A percentile compares a stretch with the other conserved stretches of the same genome.
phyloP scores from a whole-genome alignment of 1,140 invertebrate species.

The Drosophila micromelanica region DNA sequence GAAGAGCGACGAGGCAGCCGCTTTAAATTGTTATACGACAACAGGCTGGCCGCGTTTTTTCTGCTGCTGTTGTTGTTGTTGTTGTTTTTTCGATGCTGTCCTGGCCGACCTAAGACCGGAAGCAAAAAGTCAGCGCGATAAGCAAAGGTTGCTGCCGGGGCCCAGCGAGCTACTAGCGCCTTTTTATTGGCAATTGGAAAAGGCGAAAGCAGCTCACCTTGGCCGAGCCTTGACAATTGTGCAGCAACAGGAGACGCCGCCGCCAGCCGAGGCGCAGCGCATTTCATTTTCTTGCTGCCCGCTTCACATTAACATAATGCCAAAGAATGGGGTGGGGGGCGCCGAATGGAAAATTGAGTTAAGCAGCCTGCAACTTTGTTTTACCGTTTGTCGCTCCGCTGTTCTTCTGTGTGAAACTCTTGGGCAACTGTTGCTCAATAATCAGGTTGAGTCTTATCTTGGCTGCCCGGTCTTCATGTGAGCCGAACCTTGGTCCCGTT shows the following conservation, averaged over 20 bases:
- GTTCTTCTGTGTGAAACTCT: slow-evolving; percentile 25
- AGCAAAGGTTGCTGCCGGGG: slow-evolving; percentile 44
- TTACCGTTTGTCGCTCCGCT: slow-evolving; percentile 14
- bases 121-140: slow-evolving; percentile 78
- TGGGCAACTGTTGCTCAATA: slow-evolving; percentile 65
- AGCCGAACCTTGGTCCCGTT: background rate
- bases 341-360: slow-evolving; percentile 61
- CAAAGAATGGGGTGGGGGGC: slow-evolving; percentile 28
- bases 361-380: slow-evolving; percentile 39
- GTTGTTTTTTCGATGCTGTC: background rate
- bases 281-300: slow-evolving; percentile 4
- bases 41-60: background rate
- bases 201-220: slow-evolving; percentile 38
- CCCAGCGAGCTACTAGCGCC: slow-evolving; percentile 52
- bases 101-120: slow-evolving; percentile 64
- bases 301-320: slow-evolving; percentile 64
- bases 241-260: slow-evolving; percentile 54
- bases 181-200: slow-evolving; percentile 58
- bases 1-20: slow-evolving; percentile 43
- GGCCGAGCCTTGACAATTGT: slow-evolving; percentile 44
- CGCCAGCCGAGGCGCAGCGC: slow-evolving; percentile 9
- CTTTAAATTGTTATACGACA: slow-evolving; percentile 43
- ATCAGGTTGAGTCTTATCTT: background rate
- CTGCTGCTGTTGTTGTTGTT: too few relatives aligned
- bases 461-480: background rate